Percentiles rank a stretch among this genome's conserved stretches.
phyloP scores from a whole-genome alignment of 2,113 vertebrate genomes.

The Austrofundulus limnaeus region DNA sequence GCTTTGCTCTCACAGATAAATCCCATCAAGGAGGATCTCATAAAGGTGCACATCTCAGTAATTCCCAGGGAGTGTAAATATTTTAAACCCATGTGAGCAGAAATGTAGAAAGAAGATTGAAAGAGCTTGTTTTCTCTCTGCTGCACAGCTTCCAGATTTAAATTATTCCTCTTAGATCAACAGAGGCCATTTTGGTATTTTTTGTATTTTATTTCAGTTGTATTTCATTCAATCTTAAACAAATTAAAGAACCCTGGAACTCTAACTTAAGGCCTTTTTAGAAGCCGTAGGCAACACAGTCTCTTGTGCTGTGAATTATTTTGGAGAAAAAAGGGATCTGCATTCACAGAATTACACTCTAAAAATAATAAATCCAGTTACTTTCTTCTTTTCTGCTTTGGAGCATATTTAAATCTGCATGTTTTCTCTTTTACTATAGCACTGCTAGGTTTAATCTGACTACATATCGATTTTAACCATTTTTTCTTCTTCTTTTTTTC shows the following conservation, averaged over 20 bases:
- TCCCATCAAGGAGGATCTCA: slow-evolving; percentile 13
- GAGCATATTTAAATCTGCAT: not conserved
- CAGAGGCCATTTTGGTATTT: not conserved
- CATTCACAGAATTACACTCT: slow-evolving; percentile 1
- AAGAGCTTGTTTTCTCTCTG: not conserved
- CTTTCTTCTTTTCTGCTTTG: not conserved
- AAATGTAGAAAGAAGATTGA: slow-evolving; percentile 15
- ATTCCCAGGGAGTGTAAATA: slow-evolving; percentile 25
- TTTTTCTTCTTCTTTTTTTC: not conserved
- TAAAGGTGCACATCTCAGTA: slow-evolving; percentile 23
- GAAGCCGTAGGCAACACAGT: slow-evolving; percentile 14
- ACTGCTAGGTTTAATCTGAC: not conserved
- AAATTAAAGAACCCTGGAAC: not conserved
- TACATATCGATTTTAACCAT: not conserved
- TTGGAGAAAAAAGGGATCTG: not conserved
- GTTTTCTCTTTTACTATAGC: not conserved
- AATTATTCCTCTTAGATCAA: slow-evolving; percentile 1
- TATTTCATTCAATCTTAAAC: too few relatives aligned
- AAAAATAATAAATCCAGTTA: slow-evolving; percentile 1
- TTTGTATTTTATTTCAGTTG: slow-evolving; percentile 7
- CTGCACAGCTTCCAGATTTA: not conserved
- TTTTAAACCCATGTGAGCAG: slow-evolving; percentile 28
- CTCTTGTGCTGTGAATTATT: not conserved
- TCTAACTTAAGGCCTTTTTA: slow-evolving; percentile 1
- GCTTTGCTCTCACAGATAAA: slow-evolving; percentile 19